Evolutionary conservation across 2,797 vertebrate genomes (phyloP), one percentile per base, ranked within the genome.

Genomic region (Artibeus jamaicensis): DNA sequence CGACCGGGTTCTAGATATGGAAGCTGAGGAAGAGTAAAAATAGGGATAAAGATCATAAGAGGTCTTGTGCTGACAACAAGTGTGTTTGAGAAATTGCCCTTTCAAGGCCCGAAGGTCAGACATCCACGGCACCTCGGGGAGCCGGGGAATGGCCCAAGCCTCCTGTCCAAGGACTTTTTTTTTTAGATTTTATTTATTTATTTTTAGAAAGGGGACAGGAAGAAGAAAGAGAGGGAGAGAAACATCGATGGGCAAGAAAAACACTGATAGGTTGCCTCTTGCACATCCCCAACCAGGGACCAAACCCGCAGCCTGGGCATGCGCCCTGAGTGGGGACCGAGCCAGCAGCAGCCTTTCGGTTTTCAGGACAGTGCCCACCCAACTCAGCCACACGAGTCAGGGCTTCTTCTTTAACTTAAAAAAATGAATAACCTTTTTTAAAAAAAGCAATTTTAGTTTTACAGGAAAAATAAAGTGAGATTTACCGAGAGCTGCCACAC

Each of bases 1-100:
- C 92, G 59, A 90, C 76, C 93, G 55, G 32, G 46, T 78, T 85
- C 87, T 95, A 73, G 65, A 77, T 93, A 77, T 94, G 77, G 87
- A 89, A 87, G 53, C 59, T 55, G 24, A 76, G 26, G 37, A 92
- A 79, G 29, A 76, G 21, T 55, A 46, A 89, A 89, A 86, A 42
- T 44, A 65, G 48, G 73, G 29, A 12, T 74, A 53, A 86, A 88
- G 42, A 85, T 88, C 68, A 82, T 21, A 79, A 24, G 74, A 53
- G 81, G 39, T 89, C 57, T 79, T 84, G 34, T 78, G 83, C 53
- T 79, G 50, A 89, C 46, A 85, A 62, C 16, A 83, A 91, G 65
- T 24, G 67, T 74, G 92, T n/a, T 37, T 76, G 70, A 86, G 57
- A 34, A 76, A 92, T 70, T 92, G 39, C 29, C 89, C 86, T n/a